These are phyloP conservation scores for Hylaeus volcanicus DNA, from an alignment of 1,140 invertebrate genomes.

Conservation along the genomic window DNA sequence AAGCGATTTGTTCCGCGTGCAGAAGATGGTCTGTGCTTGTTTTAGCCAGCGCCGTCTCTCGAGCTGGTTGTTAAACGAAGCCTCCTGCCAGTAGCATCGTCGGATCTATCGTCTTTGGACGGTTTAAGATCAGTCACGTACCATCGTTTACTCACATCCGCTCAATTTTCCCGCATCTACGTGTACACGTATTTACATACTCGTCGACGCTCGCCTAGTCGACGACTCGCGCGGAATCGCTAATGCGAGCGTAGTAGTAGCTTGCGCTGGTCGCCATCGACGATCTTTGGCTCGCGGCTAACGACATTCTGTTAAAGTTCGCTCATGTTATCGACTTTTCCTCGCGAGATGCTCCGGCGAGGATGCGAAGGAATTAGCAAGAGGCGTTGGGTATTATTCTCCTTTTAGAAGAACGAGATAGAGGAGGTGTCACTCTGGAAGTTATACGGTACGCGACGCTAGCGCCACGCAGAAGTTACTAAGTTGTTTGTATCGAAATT, in stretches of 20 bases:
- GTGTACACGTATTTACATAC: slow-evolving; percentile 44
- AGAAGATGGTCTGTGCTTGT: neutral
- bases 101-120: slow-evolving; percentile 2
- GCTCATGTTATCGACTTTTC: no score
- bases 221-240: slow-evolving; percentile 36
- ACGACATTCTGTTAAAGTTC: slow-evolving; percentile 22
- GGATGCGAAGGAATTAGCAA: no score
- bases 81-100: neutral
- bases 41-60: neutral
- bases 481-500: no score
- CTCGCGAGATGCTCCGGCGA: no score
- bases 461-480: no score
- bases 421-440: no score
- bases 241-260: slow-evolving; percentile 8
- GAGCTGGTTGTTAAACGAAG: slow-evolving; percentile 1
- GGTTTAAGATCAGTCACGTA: slow-evolving; percentile 46
- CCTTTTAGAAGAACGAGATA: no score
- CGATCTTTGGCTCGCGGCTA: neutral
- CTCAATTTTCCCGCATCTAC: slow-evolving; percentile 37
- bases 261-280: neutral
- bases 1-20: slow-evolving; percentile 1
- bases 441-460: no score
- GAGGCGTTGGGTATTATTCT: no score
- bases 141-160: slow-evolving; percentile 48
- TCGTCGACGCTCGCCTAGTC: slow-evolving; percentile 23